These are phyloP conservation scores for Drosophila cardini DNA, from an alignment of 1,140 invertebrate genomes.

Conservation along the genomic window DNA sequence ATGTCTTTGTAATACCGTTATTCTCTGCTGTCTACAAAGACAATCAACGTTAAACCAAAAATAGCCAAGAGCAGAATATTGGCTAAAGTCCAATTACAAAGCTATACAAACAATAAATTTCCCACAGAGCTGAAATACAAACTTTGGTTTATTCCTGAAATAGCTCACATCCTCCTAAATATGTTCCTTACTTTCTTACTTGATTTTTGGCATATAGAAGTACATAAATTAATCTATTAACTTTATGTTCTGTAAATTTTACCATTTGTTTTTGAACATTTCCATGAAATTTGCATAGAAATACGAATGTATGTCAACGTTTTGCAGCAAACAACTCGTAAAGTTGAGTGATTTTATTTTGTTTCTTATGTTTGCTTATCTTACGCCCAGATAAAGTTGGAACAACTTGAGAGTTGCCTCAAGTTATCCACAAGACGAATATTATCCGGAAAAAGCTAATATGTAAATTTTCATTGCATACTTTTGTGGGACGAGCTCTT, in stretches of 20 bases:
- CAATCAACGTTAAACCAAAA: slow-evolving; percentile 46
- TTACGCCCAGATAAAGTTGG: slow-evolving; percentile 18
- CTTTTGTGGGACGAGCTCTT: slow-evolving; percentile 23
- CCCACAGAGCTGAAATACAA: not conserved
- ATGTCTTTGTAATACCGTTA: slow-evolving; percentile 15
- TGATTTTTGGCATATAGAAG: not conserved
- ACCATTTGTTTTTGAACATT: not conserved
- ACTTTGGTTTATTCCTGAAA: not conserved
- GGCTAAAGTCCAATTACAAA: slow-evolving; percentile 37
- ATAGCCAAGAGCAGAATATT: slow-evolving; percentile 47
- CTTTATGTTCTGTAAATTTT: slow-evolving; percentile 1
- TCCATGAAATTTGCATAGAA: slow-evolving; percentile 26
- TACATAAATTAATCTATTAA: slow-evolving; percentile 3
- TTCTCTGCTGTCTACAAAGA: slow-evolving; percentile 6
- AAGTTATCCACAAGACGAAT: slow-evolving; percentile 33
- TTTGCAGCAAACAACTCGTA: slow-evolving; percentile 6
- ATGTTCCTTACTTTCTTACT: not conserved
- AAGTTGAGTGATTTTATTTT: slow-evolving; percentile 22
- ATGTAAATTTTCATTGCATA: slow-evolving; percentile 44
- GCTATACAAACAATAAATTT: slow-evolving; percentile 5
- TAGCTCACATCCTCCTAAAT: not conserved
- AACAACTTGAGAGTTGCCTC: slow-evolving; percentile 23
- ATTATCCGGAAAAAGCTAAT: not conserved
- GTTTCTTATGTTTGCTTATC: slow-evolving; percentile 11
- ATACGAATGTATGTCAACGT: slow-evolving; percentile 13